These are phyloP conservation scores for Protomyctophum bolini DNA, from an alignment of 2,113 vertebrate genomes.

Conservation along the genomic window DNA sequence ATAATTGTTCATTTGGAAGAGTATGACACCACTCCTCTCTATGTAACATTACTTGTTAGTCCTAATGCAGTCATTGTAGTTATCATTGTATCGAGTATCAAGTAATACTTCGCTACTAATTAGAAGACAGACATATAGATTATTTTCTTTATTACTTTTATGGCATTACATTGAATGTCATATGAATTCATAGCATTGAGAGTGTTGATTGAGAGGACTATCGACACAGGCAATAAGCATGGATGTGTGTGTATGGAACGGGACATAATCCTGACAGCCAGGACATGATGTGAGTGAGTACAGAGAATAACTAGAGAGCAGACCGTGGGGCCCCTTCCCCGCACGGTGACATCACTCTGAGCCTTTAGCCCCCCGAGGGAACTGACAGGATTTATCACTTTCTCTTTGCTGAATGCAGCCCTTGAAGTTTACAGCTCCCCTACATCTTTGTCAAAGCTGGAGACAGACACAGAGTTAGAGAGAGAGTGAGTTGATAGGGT, in stretches of 20 bases:
- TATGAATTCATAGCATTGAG: too few species aligned
- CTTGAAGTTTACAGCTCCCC: constrained; percentile 46
- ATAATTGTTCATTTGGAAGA: too few species aligned
- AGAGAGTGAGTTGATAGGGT: constrained; percentile 30
- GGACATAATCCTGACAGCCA: background rate
- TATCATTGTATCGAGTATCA: too few species aligned
- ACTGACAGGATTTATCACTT: constrained; percentile 53
- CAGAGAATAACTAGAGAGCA: background rate
- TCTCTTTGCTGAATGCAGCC: constrained; percentile 41
- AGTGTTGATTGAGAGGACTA: too few species aligned
- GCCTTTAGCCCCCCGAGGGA: constrained; percentile 7
- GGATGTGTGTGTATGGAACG: too few species aligned
- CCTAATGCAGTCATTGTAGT: too few species aligned
- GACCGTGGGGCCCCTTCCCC: constrained; percentile 17
- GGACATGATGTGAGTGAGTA: constrained; percentile 4
- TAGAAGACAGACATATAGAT: too few species aligned
- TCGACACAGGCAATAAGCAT: too few species aligned
- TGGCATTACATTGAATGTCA: background rate
- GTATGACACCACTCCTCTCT: too few species aligned
- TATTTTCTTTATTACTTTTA: too few species aligned
- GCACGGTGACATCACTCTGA: constrained; percentile 44
- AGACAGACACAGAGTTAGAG: constrained; percentile 12
- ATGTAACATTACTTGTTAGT: too few species aligned
- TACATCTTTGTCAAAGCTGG: constrained; percentile 38
- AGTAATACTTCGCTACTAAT: too few species aligned